These are phyloP conservation scores for Atethmia centrago DNA, from an alignment of 2,888 invertebrate species.

Conservation along the genomic window DNA sequence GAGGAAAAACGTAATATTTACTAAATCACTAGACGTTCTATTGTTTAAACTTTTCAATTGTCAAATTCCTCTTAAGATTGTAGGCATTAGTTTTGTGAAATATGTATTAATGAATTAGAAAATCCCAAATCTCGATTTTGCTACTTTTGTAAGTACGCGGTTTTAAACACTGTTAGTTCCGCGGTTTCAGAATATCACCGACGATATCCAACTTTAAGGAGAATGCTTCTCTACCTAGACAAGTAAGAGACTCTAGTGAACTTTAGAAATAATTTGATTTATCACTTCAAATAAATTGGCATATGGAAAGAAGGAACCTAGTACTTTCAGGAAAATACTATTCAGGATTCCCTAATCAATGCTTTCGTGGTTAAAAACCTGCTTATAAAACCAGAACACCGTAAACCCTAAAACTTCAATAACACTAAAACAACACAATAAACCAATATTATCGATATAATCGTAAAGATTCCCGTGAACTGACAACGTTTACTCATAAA, in stretches of 20 bases:
- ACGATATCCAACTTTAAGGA: neutral
- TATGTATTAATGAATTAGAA: too few relatives aligned
- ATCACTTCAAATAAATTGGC: neutral
- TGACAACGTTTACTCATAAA: constrained; percentile 84
- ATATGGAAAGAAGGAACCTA: neutral
- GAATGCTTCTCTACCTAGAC: neutral
- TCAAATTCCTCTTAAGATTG: too few relatives aligned
- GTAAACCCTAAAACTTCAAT: constrained; percentile 41
- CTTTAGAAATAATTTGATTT: neutral
- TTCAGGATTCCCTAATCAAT: neutral
- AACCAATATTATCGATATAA: constrained; percentile 66
- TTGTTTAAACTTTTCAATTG: too few relatives aligned
- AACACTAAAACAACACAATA: constrained; percentile 62
- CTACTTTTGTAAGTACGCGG: too few relatives aligned
- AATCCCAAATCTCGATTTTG: too few relatives aligned
- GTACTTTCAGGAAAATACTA: neutral
- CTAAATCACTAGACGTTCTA: too few relatives aligned
- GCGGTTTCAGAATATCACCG: too few relatives aligned
- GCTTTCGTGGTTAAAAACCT: constrained; percentile 13
- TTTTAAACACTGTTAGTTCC: too few relatives aligned
- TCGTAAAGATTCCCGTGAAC: constrained; percentile 70
- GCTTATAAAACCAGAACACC: constrained; percentile 11
- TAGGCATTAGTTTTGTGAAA: too few relatives aligned
- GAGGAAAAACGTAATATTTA: too few relatives aligned
- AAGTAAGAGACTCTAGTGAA: neutral